Base-by-base conservation (phyloP, 2,113 vertebrate genomes). In the Porphyrio hochstetteri region DNA sequence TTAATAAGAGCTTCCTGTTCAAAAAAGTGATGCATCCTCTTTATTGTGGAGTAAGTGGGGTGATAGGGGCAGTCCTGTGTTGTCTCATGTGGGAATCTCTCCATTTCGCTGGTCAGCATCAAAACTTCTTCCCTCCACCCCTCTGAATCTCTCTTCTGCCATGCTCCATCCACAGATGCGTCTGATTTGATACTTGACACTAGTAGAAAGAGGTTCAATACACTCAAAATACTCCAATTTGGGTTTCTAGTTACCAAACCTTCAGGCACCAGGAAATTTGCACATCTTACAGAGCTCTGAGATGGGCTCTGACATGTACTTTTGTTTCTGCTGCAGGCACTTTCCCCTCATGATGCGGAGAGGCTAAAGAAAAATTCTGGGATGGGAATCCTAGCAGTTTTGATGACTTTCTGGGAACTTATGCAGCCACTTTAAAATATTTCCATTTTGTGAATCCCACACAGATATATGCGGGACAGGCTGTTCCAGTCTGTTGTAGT, bases 231-330 rank as follows among this genome's bases (percentile, higher is more conserved):
- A 74, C 67, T 82, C 65, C 1, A 19, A 90, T 91, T 95, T 92
- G 92, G 81, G 93, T 91, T 94, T 95, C 84, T 91, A 16, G 80
- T 94, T 92, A 94, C 70, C 61, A 91, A 95, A 96, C 83, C 92
- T 96, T 86, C 91, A 96, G 96, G 95, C 95, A 85, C 18, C 69
- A 64, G 86, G 91, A 91, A 95, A 96, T 95, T 76, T 94, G 61
- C 86, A 95, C 80, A 84, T 94, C 80, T 96, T 94, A 64, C 69
- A 85, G 74, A 82, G 74, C 88, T 94, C 46, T 53, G 77, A 82
- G 88, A 96, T 96, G 77, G 63, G 95, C 93, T 95, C 83, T 84
- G 83, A 96, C 96, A 87, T 69, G 93, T 75, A 72, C 21, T 53
- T 84, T 29, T 91, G 65, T 78, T 86, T 28, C n/a, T 83, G 93